Base-by-base conservation (phyloP, 2,888 invertebrate species). In the Sialis lutaria region DNA sequence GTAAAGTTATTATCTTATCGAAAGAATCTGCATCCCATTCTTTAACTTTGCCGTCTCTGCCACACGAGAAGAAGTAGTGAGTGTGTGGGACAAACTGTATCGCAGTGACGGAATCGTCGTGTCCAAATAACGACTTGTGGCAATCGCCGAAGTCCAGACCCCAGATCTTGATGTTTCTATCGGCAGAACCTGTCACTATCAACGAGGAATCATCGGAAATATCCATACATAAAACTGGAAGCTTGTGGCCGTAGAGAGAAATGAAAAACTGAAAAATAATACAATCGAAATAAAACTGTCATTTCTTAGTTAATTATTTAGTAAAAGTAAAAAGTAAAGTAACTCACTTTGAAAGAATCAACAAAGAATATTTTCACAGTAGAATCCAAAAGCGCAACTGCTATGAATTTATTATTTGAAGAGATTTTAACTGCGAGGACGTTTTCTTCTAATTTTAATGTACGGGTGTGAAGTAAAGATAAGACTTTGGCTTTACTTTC, bases 101-200 rank as follows among this genome's bases (percentile, higher is more conserved):
- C 33, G 84, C 78, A 49, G 90, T 92, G 7, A 98, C 80, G 0
- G 93, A 88, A 64, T 95, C 93, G 57, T 96, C 92, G 64, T 98
- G 97, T 0, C 95, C 96, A 64, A 95, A 91, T 54, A 97, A 74
- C 0, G 93, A 93, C 58, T 79, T 80, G 67, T 93, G 96, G 56
- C 95, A 96, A 64, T 98, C 95, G n/a, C 97, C 97, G 63, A 93
- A 97, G 67, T 97, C 95, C 67, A 97, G 74, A 34, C 97, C 97
- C 97, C 97, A 99, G 51, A 98, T 82, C 70, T 96, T 95, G 32
- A 97, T 77, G 63, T 90, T 95, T 39, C 93, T 77, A 69, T 98
- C 98, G 0, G 88, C 87, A 3, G 96, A 95, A 6, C 96, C 97
- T 0, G 97, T 95, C 7, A 81, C 88, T 52, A 97, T 83, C 30